A percentile compares a stretch with the other conserved stretches of the same genome.
phyloP scores from a whole-genome alignment of 2,888 invertebrate species.

The Eupithecia subumbrata region DNA sequence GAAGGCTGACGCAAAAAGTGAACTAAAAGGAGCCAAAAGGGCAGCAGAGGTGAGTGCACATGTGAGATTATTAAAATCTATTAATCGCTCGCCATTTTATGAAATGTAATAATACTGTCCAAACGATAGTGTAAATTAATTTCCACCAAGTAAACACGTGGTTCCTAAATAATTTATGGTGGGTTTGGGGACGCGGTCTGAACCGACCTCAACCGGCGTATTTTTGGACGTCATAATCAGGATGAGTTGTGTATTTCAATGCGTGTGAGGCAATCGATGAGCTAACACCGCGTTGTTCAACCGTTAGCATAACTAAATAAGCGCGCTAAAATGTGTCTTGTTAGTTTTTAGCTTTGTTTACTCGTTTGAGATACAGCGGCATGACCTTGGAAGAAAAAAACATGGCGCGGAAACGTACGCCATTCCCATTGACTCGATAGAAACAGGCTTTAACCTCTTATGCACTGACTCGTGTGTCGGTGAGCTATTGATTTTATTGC shows the following conservation, averaged over 20 bases:
- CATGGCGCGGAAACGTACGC: constrained; percentile 81
- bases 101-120: constrained; percentile 54
- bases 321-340: constrained; percentile 39
- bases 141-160: constrained; percentile 57
- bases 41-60: constrained; percentile 92
- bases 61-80: constrained; percentile 75
- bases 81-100: constrained; percentile 83
- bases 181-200: constrained; percentile 44
- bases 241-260: constrained; percentile 58
- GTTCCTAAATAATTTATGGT: constrained; percentile 40
- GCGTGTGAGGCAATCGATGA: constrained; percentile 75
- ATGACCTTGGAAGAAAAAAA: constrained; percentile 82
- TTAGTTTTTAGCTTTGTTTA: constrained; percentile 74
- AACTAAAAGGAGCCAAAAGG: constrained; percentile 94
- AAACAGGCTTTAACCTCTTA: constrained; percentile 46
- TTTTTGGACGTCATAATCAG: constrained; percentile 73
- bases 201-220: constrained; percentile 68
- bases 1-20: constrained; percentile 89
- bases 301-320: constrained; percentile 43
- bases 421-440: constrained; percentile 62
- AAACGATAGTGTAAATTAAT: neutral
- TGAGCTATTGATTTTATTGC: constrained; percentile 67
- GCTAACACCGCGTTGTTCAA: constrained; percentile 58
- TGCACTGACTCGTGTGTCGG: constrained; percentile 44
- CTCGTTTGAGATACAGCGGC: constrained; percentile 76